These are phyloP conservation scores for Channa argus DNA, from an alignment of 2,113 vertebrate genomes.

Conservation along the genomic window DNA sequence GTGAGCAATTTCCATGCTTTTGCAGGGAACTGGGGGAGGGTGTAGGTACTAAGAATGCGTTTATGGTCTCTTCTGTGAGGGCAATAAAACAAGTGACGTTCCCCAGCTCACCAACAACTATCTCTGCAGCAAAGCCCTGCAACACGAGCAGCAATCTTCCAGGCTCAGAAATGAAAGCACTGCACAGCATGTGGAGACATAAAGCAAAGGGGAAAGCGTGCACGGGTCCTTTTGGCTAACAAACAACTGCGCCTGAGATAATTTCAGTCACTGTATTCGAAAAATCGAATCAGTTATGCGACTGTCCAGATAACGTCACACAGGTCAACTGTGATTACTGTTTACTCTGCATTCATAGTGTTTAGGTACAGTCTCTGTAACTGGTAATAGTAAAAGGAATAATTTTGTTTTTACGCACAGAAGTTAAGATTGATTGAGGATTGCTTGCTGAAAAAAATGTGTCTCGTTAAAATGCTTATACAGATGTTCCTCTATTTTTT, in stretches of 20 bases:
- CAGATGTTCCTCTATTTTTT: conserved; percentile 26
- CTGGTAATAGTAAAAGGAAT: not conserved
- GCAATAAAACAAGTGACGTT: conserved; percentile 83
- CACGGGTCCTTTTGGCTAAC: not conserved
- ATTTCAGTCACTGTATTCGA: conserved; percentile 29
- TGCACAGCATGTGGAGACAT: conserved; percentile 44
- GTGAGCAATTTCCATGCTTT: conserved; percentile 65
- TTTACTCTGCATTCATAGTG: conserved; percentile 17
- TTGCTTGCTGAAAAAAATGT: not conserved
- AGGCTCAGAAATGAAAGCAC: conserved; percentile 36
- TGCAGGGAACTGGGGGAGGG: conserved; percentile 66
- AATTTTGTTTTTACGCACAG: conserved; percentile 2
- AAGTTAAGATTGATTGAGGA: not conserved
- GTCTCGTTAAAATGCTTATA: conserved; percentile 1
- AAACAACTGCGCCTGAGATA: conserved; percentile 23
- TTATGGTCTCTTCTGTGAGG: conserved; percentile 80
- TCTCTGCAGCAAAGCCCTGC: conserved; percentile 74
- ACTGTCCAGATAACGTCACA: conserved; percentile 35
- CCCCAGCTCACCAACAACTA: conserved; percentile 78
- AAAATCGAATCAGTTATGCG: conserved; percentile 49
- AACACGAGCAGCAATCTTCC: conserved; percentile 46
- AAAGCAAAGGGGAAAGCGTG: conserved; percentile 4
- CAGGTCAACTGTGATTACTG: conserved; percentile 23
- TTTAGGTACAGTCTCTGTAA: conserved; percentile 57
- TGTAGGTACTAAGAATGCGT: conserved; percentile 79